These are phyloP conservation scores for Melanerpes formicivorus DNA, from an alignment of 2,113 vertebrate genomes.

Conservation along the genomic window DNA sequence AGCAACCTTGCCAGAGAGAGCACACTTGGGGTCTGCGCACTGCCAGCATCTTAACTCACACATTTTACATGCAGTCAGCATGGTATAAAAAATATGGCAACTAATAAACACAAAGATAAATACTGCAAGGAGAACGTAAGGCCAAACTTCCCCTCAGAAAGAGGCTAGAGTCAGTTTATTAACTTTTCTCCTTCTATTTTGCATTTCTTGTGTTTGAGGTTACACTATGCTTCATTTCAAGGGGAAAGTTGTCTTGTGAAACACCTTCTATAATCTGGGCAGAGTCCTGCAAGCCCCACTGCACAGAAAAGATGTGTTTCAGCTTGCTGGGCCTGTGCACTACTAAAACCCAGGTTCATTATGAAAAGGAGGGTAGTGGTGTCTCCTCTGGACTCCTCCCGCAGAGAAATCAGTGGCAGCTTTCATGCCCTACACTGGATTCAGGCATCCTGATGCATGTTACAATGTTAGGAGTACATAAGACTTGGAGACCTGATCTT, in stretches of 20 bases:
- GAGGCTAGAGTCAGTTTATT: not conserved
- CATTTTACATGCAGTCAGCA: slow-evolving; percentile 12
- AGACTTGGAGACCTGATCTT: not conserved
- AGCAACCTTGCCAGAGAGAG: not conserved
- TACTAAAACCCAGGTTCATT: not conserved
- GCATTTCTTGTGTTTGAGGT: not conserved
- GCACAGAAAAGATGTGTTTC: fast-evolving
- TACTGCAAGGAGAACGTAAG: not conserved
- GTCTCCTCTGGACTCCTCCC: not conserved
- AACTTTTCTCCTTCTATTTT: not conserved
- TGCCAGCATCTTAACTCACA: slow-evolving; percentile 13
- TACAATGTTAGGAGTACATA: not conserved
- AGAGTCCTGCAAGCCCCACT: not conserved
- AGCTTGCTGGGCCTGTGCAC: not conserved
- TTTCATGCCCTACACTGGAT: not conserved
- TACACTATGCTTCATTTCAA: not conserved
- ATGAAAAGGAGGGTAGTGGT: not conserved
- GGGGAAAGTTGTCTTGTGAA: not conserved
- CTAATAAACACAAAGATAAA: slow-evolving; percentile 14
- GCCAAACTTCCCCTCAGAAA: not conserved
- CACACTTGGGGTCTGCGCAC: not conserved
- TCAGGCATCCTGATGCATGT: not conserved
- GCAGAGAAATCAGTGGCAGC: not conserved
- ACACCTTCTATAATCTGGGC: not conserved
- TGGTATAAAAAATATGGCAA: not conserved